These are phyloP conservation scores for Malacoraja senta DNA, from an alignment of 2,797 vertebrate genomes.

Conservation along the genomic window DNA sequence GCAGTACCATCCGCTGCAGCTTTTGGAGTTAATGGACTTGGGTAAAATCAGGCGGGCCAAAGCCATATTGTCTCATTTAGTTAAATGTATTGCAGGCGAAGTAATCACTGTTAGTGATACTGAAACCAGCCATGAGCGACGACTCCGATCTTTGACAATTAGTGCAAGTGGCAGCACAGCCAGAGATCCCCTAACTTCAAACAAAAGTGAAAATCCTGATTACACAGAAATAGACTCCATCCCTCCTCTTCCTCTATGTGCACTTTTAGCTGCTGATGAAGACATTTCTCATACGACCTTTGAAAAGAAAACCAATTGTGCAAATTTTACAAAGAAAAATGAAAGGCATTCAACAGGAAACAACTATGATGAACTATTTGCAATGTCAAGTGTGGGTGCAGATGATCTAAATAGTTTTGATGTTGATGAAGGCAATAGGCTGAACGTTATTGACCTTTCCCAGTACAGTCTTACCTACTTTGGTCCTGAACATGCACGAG, in stretches of 20 bases:
- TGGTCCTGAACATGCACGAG: conserved; percentile 87
- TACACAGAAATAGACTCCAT: conserved; percentile 93
- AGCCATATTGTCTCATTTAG: conserved; percentile 90
- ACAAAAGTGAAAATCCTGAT: conserved; percentile 71
- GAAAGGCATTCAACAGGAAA: conserved; percentile 60
- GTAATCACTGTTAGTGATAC: conserved; percentile 75
- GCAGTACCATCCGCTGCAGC: conserved; percentile 91
- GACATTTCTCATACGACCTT: conserved; percentile 63
- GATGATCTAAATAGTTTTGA: conserved; percentile 64
- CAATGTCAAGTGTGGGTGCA: conserved; percentile 54
- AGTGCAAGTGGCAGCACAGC: conserved; percentile 85
- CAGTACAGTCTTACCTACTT: conserved; percentile 86
- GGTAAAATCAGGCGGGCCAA: conserved; percentile 89
- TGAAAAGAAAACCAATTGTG: conserved; percentile 65
- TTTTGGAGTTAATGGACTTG: conserved; percentile 93
- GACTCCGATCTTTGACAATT: conserved; percentile 80
- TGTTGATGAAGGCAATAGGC: conserved; percentile 66
- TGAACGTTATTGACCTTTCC: conserved; percentile 85
- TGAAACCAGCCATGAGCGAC: conserved; percentile 67
- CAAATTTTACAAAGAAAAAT: conserved; percentile 59
- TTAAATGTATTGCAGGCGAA: conserved; percentile 95
- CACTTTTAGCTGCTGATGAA: conserved; percentile 84
- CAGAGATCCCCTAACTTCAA: conserved; percentile 80
- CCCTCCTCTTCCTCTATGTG: conserved; percentile 87
- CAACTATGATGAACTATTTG: conserved; percentile 86